Percentiles rank a stretch among this genome's conserved stretches.
Conservation (phyloP, 2,797 vertebrate species). For the Darevskia nairensis region DNA sequence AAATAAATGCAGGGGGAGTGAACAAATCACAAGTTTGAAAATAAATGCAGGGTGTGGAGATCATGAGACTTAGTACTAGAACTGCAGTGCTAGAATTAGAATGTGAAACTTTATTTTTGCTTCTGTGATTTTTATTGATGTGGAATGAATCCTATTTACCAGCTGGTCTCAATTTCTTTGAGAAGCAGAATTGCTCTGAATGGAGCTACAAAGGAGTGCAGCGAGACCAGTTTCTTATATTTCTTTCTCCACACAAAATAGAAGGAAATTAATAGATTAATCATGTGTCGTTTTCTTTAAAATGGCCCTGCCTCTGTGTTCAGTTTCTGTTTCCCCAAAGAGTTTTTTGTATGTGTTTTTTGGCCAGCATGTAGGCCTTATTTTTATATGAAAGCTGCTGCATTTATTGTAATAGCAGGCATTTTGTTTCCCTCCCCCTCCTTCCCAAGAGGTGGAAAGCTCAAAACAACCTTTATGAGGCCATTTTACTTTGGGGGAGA, state of each 20-base stretch:
- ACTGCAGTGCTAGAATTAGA: constrained; percentile 27
- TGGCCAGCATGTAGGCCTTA: neutral
- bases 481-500: neutral
- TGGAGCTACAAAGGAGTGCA: constrained; percentile 46
- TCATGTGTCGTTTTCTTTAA: neutral
- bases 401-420: neutral
- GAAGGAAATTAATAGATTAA: constrained; percentile 9
- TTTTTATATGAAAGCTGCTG: constrained; percentile 3
- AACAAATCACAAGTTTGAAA: constrained; percentile 65
- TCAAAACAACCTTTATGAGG: constrained; percentile 3
- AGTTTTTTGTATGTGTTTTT: neutral
- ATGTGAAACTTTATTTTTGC: constrained; percentile 25
- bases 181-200: constrained; percentile 38
- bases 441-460: neutral
- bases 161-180: constrained; percentile 49
- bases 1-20: constrained; percentile 51
- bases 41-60: constrained; percentile 55
- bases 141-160: constrained; percentile 29
- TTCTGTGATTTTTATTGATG: constrained; percentile 40
- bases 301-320: neutral
- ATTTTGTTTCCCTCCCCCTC: neutral
- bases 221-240: constrained; percentile 17
- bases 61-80: constrained; percentile 22
- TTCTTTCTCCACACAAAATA: neutral
- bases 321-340: neutral